Percentiles rank a stretch among this genome's conserved stretches.
Evolutionary conservation across 2,113 vertebrate species (phyloP).

Genomic region (Dunckerocampus dactyliophorus): DNA sequence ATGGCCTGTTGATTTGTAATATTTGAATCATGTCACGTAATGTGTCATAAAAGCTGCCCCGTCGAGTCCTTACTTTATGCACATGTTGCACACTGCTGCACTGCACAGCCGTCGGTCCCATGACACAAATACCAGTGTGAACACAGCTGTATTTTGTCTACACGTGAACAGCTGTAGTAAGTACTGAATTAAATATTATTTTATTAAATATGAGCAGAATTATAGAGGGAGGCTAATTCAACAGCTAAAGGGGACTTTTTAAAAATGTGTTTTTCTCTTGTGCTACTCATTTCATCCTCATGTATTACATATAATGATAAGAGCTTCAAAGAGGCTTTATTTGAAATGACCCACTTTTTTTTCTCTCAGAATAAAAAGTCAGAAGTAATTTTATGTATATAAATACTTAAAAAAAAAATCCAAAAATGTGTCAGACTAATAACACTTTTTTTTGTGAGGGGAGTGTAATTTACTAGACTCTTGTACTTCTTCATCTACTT

Average conservation of each 20-base stretch:
- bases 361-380: constrained; percentile 7
- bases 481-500: not conserved
- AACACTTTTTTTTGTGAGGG: not conserved
- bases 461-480: not conserved
- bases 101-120: too few relatives aligned
- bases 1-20: too few relatives aligned
- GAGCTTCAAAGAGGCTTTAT: constrained; percentile 8
- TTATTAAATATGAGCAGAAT: not conserved
- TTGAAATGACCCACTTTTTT: constrained; percentile 8
- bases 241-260: not conserved
- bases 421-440: not conserved
- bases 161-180: not conserved
- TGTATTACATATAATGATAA: constrained; percentile 8
- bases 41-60: too few relatives aligned
- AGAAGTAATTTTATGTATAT: not conserved
- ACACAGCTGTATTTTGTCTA: not conserved
- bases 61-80: too few relatives aligned
- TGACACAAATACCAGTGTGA: too few relatives aligned
- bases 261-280: not conserved
- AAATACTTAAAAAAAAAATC: not conserved
- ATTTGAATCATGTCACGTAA: too few relatives aligned
- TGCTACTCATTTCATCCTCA: not conserved
- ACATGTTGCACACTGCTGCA: too few relatives aligned
- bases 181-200: constrained; percentile 1
- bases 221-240: not conserved